Evolutionary conservation across 1,140 invertebrate genomes (phyloP).

Genomic region (Drosophila ananassae): DNA sequence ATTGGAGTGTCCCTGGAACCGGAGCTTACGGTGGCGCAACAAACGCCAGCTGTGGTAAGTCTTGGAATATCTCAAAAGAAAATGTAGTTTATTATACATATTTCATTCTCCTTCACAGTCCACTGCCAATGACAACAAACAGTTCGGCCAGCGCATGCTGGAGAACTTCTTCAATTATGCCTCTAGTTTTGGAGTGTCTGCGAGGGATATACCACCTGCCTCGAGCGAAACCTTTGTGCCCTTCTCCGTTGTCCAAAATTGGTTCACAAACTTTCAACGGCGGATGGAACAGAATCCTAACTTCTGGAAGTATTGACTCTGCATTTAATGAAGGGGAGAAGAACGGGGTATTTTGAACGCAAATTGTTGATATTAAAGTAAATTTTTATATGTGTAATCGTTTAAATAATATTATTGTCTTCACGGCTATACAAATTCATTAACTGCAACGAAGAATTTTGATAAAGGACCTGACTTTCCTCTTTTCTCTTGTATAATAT

Average conservation of each 20-base stretch:
- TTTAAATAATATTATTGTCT: neutral
- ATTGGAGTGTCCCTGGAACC: slow-evolving; percentile 97
- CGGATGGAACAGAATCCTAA: slow-evolving; percentile 95
- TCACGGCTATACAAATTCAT: neutral
- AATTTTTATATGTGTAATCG: slow-evolving; percentile 33
- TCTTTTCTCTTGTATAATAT: neutral
- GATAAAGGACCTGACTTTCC: neutral
- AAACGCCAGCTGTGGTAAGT: slow-evolving; percentile 85
- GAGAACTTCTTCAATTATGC: slow-evolving; percentile 97
- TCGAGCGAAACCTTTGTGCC: slow-evolving; percentile 94
- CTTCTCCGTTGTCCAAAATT: slow-evolving; percentile 93
- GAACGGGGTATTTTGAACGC: neutral
- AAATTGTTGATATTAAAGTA: slow-evolving; percentile 37
- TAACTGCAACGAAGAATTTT: neutral
- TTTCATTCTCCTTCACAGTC: slow-evolving; percentile 38
- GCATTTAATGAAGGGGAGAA: neutral
- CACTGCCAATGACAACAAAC: slow-evolving; percentile 87
- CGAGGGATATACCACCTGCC: slow-evolving; percentile 91
- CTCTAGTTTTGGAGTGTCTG: slow-evolving; percentile 93
- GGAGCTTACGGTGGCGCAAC: slow-evolving; percentile 87
- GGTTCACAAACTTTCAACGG: slow-evolving; percentile 97
- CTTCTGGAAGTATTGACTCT: slow-evolving; percentile 91
- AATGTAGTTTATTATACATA: neutral
- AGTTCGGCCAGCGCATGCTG: slow-evolving; percentile 96
- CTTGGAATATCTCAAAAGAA: neutral